phyloP scores from a whole-genome alignment of 2,888 invertebrate species.

The Drosophila robusta region DNA sequence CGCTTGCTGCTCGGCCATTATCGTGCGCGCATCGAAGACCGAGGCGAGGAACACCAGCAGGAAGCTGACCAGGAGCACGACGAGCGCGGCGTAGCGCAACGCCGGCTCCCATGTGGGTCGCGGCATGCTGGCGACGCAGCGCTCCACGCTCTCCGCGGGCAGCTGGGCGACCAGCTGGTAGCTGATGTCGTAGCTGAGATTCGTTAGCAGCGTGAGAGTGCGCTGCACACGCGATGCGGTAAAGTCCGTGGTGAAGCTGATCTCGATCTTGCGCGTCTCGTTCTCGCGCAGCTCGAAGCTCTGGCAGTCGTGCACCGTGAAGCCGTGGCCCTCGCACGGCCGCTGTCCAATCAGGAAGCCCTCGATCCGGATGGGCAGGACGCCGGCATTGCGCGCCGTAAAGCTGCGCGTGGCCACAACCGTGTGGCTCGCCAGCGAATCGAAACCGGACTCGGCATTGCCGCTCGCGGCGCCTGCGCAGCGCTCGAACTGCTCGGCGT shows the following conservation, averaged over 20 bases:
- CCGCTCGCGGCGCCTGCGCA: slow-evolving; percentile 81
- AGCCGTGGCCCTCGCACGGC: slow-evolving; percentile 92
- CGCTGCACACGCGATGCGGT: slow-evolving; percentile 91
- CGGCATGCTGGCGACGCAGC: slow-evolving; percentile 89
- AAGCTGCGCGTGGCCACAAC: slow-evolving; percentile 92
- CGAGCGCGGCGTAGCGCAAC: slow-evolving; percentile 88
- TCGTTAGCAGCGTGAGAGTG: slow-evolving; percentile 87
- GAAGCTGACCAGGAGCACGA: slow-evolving; percentile 88
- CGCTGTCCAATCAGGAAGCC: slow-evolving; percentile 88
- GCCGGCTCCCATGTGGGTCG: slow-evolving; percentile 92
- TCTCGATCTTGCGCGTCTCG: slow-evolving; percentile 91
- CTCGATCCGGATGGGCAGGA: slow-evolving; percentile 91
- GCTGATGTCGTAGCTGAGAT: slow-evolving; percentile 87
- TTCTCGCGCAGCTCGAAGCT: slow-evolving; percentile 90
- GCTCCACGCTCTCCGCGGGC: slow-evolving; percentile 87
- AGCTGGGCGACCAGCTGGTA: slow-evolving; percentile 90
- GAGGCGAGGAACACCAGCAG: slow-evolving; percentile 89
- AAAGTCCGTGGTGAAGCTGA: slow-evolving; percentile 95
- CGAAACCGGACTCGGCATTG: background rate
- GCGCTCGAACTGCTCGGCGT: slow-evolving; percentile 87
- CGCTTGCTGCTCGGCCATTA: slow-evolving; percentile 86
- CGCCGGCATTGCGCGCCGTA: slow-evolving; percentile 95
- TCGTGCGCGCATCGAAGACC: slow-evolving; percentile 90
- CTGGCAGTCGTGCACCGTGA: slow-evolving; percentile 90
- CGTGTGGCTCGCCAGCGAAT: background rate